phyloP scores from a whole-genome alignment of 2,113 vertebrate genomes.

The Microcebus murinus region DNA sequence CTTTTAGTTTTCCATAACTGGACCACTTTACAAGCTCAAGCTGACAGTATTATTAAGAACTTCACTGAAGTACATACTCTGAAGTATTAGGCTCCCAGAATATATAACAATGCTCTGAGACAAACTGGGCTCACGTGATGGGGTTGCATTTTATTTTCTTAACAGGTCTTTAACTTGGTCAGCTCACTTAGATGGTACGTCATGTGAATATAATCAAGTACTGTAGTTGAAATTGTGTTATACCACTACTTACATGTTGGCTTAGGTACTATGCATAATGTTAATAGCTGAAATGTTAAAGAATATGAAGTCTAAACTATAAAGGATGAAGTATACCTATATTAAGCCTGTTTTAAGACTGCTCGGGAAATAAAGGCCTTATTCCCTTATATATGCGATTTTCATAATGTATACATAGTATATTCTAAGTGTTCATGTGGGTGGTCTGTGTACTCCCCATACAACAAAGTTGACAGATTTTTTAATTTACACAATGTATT shows the following conservation, averaged over 20 bases:
- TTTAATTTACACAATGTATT: background rate
- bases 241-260: background rate
- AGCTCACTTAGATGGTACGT: constrained; percentile 47
- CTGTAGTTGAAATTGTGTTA: background rate
- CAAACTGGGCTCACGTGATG: background rate
- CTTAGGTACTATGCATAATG: constrained; percentile 53
- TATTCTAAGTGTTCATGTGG: constrained; percentile 9
- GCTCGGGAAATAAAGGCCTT: constrained; percentile 48
- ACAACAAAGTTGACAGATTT: background rate
- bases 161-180: constrained; percentile 28
- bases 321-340: constrained; percentile 38
- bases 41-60: background rate
- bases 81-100: background rate
- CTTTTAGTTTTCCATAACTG: background rate
- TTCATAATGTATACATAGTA: background rate
- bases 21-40: constrained; percentile 3
- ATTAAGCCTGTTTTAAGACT: constrained; percentile 50
- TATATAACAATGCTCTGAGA: background rate
- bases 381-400: constrained; percentile 44
- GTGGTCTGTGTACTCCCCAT: background rate
- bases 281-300: constrained; percentile 31
- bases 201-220: constrained; percentile 28
- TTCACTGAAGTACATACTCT: background rate
- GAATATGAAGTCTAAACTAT: constrained; percentile 51
- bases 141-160: constrained; percentile 40